Conservation (phyloP, 2,888 invertebrate species). For the Drosophila prolongata region DNA sequence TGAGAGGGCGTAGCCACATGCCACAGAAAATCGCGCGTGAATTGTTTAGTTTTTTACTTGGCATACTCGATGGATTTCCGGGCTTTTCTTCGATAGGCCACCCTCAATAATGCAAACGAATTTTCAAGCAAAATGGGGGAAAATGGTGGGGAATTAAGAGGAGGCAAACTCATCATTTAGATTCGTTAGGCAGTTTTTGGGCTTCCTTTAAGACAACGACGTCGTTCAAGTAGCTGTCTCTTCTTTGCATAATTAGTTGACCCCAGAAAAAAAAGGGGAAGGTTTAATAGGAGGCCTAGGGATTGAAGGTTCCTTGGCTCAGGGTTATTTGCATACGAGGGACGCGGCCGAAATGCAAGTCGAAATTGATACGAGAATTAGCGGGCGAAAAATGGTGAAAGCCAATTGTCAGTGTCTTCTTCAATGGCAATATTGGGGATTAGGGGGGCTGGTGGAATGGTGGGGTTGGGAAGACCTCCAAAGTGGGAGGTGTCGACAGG, state of each 20-base stretch:
- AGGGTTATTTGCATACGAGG: constrained; percentile 27
- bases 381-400: constrained; percentile 44
- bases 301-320: constrained; percentile 20
- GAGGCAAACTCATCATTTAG: constrained; percentile 33
- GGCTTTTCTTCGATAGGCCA: constrained; percentile 32
- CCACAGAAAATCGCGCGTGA: constrained; percentile 42
- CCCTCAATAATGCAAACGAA: constrained; percentile 42
- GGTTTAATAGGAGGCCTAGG: constrained; percentile 12
- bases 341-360: constrained; percentile 6
- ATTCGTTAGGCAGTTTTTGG: constrained; percentile 32
- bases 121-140: constrained; percentile 8
- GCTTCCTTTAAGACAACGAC: constrained; percentile 36
- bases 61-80: constrained; percentile 40
- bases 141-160: constrained; percentile 20
- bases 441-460: constrained; percentile 11
- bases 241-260: constrained; percentile 72
- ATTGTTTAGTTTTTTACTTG: constrained; percentile 29
- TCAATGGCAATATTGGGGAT: constrained; percentile 18
- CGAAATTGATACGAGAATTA: constrained; percentile 36
- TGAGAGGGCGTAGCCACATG: constrained; percentile 16
- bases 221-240: constrained; percentile 2
- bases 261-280: neutral
- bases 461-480: constrained; percentile 38
- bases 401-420: constrained; percentile 60
- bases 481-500: constrained; percentile 74